These are phyloP conservation scores for Psettodes erumei DNA, from an alignment of 2,113 vertebrate genomes.

Conservation along the genomic window DNA sequence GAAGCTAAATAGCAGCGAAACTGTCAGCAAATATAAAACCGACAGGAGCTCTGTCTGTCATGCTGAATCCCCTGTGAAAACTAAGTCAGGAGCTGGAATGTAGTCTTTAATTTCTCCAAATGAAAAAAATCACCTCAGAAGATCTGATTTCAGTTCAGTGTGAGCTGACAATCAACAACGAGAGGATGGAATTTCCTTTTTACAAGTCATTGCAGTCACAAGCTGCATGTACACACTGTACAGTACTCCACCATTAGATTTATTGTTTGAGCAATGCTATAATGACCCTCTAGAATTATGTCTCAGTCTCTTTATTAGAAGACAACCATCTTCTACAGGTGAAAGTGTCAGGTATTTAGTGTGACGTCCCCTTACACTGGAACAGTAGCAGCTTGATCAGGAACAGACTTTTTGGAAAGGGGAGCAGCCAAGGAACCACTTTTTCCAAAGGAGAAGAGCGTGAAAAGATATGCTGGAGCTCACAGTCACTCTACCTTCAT, in stretches of 20 bases:
- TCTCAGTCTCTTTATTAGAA: too few species aligned
- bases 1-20: conserved; percentile 39
- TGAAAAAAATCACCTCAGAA: not conserved
- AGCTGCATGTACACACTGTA: not conserved
- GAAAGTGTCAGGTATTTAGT: too few species aligned
- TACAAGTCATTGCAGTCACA: not conserved
- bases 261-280: too few species aligned
- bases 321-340: too few species aligned
- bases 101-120: not conserved
- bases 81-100: not conserved
- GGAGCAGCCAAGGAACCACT: too few species aligned
- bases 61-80: conserved; percentile 11
- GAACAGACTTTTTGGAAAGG: too few species aligned
- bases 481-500: not conserved
- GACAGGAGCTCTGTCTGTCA: conserved; percentile 25
- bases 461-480: too few species aligned
- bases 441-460: too few species aligned
- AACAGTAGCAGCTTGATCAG: too few species aligned
- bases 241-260: too few species aligned
- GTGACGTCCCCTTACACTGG: too few species aligned
- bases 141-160: not conserved
- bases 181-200: not conserved
- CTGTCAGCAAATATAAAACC: conserved; percentile 52
- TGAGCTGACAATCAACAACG: not conserved
- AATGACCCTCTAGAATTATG: too few species aligned